Evolutionary conservation across 1,140 invertebrate genomes (phyloP), one percentile per base, ranked within the genome.

Genomic region (Patella vulgata): DNA sequence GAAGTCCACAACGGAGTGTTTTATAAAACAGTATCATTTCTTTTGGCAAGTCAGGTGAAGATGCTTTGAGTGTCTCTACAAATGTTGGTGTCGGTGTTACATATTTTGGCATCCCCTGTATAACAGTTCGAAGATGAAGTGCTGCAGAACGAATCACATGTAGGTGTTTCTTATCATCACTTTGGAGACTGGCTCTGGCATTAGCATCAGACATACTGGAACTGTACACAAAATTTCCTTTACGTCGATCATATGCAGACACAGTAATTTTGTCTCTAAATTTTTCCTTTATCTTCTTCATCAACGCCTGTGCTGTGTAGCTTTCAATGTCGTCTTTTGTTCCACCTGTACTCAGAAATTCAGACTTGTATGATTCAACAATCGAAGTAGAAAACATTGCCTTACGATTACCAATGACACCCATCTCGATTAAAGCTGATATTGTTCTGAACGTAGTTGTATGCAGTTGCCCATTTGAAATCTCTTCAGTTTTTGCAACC

Each of bases 221-320:
- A 31, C 42, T 54, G 42, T 54, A 55, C 6, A 61, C 48, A 36
- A 61, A 61, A 44, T 61, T 61, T 23, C 59, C 59, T 43, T 50
- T 61, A 3, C 59, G 28, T 4, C 39, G 33, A 39, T 55, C 36
- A 11, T 17, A 21, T 17, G 43, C 6, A 5, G 9, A 12, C 23
- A 61, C 28, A 17, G 42, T 43, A 11, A 61, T 40, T 23, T 39
- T 55, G 48, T 55, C 59, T 17, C 48, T 25, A 42, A 61, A 55
- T 43, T 48, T 54, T 3, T 61, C 51, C 31, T 55, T 28, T 23
- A 61, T 39, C 36, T 61, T 61, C 28, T 36, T 55, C 14, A 39
- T 36, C 51, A 61, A 28, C 8, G 31, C 39, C 39, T 55, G 59
- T 17, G 25, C 17, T 23, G 36, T 14, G 46, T 55, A 61, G 27